phyloP scores from a whole-genome alignment of 1,140 invertebrate genomes.

The Zeugodacus cucurbitae region DNA sequence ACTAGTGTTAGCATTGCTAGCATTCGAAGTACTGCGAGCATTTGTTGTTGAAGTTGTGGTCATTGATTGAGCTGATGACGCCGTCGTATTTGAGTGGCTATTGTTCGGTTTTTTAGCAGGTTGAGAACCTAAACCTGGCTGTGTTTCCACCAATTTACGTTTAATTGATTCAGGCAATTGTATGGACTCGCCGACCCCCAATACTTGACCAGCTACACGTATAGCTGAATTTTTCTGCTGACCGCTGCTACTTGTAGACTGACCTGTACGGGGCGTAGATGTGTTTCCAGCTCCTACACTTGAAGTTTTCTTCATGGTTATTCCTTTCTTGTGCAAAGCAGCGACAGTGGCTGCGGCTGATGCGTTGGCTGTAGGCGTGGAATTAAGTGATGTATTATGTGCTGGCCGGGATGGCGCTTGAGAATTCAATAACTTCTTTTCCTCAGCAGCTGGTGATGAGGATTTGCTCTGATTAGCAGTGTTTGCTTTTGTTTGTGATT shows the following conservation, averaged over 20 bases:
- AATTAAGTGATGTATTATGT: conserved; percentile 39
- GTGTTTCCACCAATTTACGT: conserved; percentile 58
- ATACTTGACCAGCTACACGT: not conserved
- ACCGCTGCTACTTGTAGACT: not conserved
- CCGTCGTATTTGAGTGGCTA: conserved; percentile 45
- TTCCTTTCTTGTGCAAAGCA: conserved; percentile 60
- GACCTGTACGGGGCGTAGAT: conserved; percentile 5
- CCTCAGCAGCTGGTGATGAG: conserved; percentile 44
- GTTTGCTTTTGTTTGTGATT: conserved; percentile 35
- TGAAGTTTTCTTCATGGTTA: conserved; percentile 58
- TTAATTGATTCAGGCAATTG: conserved; percentile 60
- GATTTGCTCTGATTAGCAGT: not conserved
- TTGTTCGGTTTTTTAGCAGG: conserved; percentile 45
- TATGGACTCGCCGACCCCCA: conserved; percentile 54
- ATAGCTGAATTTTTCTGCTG: conserved; percentile 10
- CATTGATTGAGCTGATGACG: conserved; percentile 41
- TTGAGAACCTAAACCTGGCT: conserved; percentile 40
- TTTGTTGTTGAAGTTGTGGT: conserved; percentile 34
- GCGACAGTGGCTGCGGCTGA: conserved; percentile 48
- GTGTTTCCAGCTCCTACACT: not conserved
- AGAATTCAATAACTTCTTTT: conserved; percentile 60
- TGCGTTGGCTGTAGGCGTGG: not conserved
- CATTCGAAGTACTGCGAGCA: not conserved
- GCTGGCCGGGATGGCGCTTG: conserved; percentile 46
- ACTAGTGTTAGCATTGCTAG: not conserved